Evolutionary conservation across 1,140 invertebrate genomes (phyloP).

Genomic region (Drosophila funebris): DNA sequence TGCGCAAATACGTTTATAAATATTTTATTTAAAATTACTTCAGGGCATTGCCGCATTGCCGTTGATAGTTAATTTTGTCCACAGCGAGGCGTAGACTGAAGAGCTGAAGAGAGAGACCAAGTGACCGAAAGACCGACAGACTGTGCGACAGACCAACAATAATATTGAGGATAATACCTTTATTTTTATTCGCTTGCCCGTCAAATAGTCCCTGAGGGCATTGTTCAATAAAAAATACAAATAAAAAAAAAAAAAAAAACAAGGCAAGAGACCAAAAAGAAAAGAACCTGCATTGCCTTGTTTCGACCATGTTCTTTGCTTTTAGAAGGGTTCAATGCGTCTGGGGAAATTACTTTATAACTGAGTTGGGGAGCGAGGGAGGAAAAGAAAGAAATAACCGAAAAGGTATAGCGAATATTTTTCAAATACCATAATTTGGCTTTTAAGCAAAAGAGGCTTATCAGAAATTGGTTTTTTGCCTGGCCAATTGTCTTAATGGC

Average conservation of each 20-base stretch:
- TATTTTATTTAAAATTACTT: slow-evolving; percentile 80
- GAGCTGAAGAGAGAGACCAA: not conserved
- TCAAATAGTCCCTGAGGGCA: slow-evolving; percentile 72
- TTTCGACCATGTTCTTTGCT: slow-evolving; percentile 56
- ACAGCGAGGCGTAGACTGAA: slow-evolving; percentile 27
- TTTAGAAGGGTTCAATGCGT: slow-evolving; percentile 69
- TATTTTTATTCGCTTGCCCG: slow-evolving; percentile 70
- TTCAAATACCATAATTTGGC: slow-evolving; percentile 80
- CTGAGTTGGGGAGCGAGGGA: slow-evolving; percentile 2
- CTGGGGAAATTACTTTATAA: slow-evolving; percentile 78
- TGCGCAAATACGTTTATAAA: slow-evolving; percentile 77
- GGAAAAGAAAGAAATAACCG: slow-evolving; percentile 6
- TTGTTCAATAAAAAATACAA: slow-evolving; percentile 74
- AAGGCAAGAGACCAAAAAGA: not conserved
- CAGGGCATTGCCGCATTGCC: slow-evolving; percentile 61
- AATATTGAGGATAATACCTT: slow-evolving; percentile 81
- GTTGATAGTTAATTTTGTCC: slow-evolving; percentile 77
- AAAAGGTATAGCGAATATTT: slow-evolving; percentile 59
- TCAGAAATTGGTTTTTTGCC: slow-evolving; percentile 80
- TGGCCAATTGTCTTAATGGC: slow-evolving; percentile 78
- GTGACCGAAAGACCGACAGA: not conserved
- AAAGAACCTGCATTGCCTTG: slow-evolving; percentile 34
- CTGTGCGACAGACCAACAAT: slow-evolving; percentile 53
- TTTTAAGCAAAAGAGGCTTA: slow-evolving; percentile 80
- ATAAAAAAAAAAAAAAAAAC: slow-evolving; percentile 16